These are phyloP conservation scores for Anadara kagoshimensis DNA, from an alignment of 1,140 invertebrate genomes.

Conservation along the genomic window DNA sequence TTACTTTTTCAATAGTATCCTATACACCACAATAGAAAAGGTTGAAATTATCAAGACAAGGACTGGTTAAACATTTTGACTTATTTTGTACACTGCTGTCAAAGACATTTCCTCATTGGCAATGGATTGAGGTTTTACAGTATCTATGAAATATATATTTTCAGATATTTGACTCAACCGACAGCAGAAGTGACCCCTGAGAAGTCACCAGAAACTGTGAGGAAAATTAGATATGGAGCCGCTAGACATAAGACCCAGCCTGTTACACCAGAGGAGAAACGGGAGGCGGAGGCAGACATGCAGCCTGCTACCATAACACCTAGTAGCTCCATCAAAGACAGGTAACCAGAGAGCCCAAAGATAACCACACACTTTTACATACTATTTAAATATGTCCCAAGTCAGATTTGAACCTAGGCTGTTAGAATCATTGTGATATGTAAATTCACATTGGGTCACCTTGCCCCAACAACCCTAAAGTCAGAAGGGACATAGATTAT, in stretches of 20 bases:
- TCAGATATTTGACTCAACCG: conserved; percentile 64
- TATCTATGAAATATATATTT: conserved; percentile 9
- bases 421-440: too few relatives aligned
- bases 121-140: not conserved
- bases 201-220: conserved; percentile 51
- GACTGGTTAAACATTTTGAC: too few relatives aligned
- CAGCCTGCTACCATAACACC: conserved; percentile 35
- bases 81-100: not conserved
- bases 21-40: too few relatives aligned
- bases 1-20: too few relatives aligned
- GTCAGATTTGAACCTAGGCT: too few relatives aligned
- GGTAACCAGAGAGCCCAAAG: conserved; percentile 39
- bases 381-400: too few relatives aligned
- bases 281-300: conserved; percentile 57
- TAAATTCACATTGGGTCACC: too few relatives aligned
- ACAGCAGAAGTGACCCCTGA: conserved; percentile 44
- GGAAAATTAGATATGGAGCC: conserved; percentile 57
- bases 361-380: not conserved
- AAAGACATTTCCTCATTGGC: not conserved
- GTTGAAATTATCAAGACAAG: too few relatives aligned
- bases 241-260: conserved; percentile 66
- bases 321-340: conserved; percentile 62
- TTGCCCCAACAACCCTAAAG: too few relatives aligned
- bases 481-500: too few relatives aligned
- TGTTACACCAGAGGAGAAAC: conserved; percentile 68